Evolutionary conservation across 2,888 invertebrate genomes (phyloP).

Genomic region (Seira ritae): DNA sequence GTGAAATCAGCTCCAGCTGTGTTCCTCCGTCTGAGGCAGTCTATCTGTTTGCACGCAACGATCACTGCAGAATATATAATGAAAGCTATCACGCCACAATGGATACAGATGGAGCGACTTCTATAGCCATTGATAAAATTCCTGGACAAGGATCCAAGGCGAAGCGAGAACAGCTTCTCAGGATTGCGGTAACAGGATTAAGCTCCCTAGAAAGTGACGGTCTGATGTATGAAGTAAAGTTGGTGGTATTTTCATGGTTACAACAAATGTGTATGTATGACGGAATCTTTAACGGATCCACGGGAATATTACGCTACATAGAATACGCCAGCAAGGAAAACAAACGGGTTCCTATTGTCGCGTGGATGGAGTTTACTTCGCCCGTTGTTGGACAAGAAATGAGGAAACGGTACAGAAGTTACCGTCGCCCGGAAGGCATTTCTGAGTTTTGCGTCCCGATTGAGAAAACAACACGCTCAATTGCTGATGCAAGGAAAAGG

Average conservation of each 20-base stretch:
- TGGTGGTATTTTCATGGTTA: constrained; percentile 51
- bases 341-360: neutral
- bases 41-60: constrained; percentile 53
- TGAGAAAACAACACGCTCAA: neutral
- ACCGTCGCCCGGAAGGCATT: neutral
- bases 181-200: neutral
- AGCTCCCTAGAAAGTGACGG: constrained; percentile 55
- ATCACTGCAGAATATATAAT: constrained; percentile 51
- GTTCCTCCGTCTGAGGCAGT: constrained; percentile 58
- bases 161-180: neutral
- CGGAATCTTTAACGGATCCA: neutral
- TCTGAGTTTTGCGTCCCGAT: constrained; percentile 17
- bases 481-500: neutral
- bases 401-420: neutral
- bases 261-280: constrained; percentile 58
- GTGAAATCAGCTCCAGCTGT: neutral
- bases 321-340: neutral
- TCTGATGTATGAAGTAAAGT: constrained; percentile 68
- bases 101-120: neutral
- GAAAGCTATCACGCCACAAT: constrained; percentile 19
- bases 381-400: constrained; percentile 12
- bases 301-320: constrained; percentile 46
- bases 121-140: constrained; percentile 25
- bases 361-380: constrained; percentile 24
- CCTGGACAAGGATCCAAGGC: constrained; percentile 17